Evolutionary conservation across 2,113 vertebrate genomes (phyloP).

Genomic region (Aramus guarauna): DNA sequence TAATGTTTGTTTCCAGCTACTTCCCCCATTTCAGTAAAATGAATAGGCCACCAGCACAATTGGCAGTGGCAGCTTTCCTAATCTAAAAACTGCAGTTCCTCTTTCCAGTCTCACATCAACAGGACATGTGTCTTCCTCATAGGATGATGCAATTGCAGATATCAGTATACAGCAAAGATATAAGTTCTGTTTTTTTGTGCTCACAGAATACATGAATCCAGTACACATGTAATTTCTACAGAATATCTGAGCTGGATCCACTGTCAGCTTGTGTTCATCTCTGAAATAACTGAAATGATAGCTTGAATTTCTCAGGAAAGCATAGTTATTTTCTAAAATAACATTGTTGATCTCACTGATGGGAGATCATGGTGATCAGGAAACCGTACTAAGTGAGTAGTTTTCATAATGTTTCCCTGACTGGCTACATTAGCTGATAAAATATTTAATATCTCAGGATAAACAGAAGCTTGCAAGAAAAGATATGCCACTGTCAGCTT

Average conservation of each 20-base stretch:
- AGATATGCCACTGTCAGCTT: neutral
- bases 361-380: neutral
- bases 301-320: neutral
- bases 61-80: neutral
- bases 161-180: neutral
- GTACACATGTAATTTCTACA: neutral
- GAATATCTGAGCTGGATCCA: neutral
- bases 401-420: neutral
- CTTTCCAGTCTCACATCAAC: conserved; percentile 18
- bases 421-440: neutral
- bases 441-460: neutral
- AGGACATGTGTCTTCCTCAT: conserved; percentile 38
- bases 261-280: neutral
- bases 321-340: neutral
- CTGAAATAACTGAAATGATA: neutral
- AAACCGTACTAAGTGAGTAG: neutral
- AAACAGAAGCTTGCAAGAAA: neutral
- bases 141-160: conserved; percentile 6
- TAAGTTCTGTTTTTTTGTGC: neutral
- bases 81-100: conserved; percentile 45
- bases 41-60: neutral
- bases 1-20: neutral
- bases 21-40: conserved; percentile 5
- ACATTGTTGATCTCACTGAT: neutral
- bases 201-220: neutral